phyloP scores from a whole-genome alignment of 92 coral and sea anemone species.

The Palythoa caribaeorum region DNA sequence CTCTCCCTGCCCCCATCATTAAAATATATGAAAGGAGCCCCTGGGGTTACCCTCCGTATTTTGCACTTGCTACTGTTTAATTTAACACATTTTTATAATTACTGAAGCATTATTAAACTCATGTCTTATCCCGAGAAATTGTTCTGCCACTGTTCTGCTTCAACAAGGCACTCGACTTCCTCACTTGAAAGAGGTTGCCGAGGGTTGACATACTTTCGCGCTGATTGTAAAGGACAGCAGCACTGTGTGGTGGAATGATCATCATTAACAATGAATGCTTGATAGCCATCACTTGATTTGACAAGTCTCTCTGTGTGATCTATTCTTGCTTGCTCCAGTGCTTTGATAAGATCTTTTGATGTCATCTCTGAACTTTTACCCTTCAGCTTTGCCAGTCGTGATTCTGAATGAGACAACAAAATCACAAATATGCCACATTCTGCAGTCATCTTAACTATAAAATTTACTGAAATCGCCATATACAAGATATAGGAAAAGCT shows the following conservation, averaged over 20 bases:
- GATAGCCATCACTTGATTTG: constrained; percentile 9
- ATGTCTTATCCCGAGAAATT: too few species aligned
- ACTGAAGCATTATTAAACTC: too few species aligned
- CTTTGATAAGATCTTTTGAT: constrained; percentile 38
- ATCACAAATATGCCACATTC: neutral
- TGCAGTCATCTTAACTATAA: too few species aligned
- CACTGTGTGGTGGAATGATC: constrained; percentile 1
- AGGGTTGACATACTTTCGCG: constrained; percentile 29
- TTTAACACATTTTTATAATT: too few species aligned
- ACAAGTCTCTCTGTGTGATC: constrained; percentile 48
- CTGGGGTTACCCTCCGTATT: too few species aligned
- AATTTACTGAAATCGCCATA: too few species aligned
- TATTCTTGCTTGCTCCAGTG: constrained; percentile 44
- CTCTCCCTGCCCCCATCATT: too few species aligned
- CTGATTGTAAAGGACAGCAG: constrained; percentile 26
- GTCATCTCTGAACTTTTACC: constrained; percentile 22
- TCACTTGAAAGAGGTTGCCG: constrained; percentile 29
- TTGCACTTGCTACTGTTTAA: too few species aligned
- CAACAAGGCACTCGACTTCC: constrained; percentile 39
- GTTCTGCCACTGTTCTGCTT: neutral
- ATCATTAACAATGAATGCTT: constrained; percentile 29
- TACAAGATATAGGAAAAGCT: too few species aligned
- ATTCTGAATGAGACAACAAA: constrained; percentile 16
- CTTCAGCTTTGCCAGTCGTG: constrained; percentile 19
- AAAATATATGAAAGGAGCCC: too few species aligned